Percentiles rank a stretch among this genome's conserved stretches.
Evolutionary conservation across 2,888 invertebrate genomes (phyloP).

Genomic region (Drosophila maculinotata): DNA sequence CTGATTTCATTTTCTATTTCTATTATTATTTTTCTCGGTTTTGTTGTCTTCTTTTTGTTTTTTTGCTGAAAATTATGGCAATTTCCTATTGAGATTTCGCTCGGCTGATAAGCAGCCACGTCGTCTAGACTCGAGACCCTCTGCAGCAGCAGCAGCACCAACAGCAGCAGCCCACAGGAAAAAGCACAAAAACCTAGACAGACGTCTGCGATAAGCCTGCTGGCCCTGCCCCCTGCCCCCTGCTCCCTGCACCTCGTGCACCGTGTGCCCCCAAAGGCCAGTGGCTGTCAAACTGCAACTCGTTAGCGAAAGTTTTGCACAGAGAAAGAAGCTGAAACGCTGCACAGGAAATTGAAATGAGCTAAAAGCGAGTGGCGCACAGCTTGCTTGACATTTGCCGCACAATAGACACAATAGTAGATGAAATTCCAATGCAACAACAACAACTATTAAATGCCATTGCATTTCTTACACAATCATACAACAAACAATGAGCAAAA

Average conservation of each 20-base stretch:
- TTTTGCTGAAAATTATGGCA: slow-evolving; percentile 53
- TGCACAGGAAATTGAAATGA: slow-evolving; percentile 37
- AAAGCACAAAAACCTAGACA: slow-evolving; percentile 49
- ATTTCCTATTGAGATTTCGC: slow-evolving; percentile 71
- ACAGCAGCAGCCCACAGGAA: slow-evolving; percentile 67
- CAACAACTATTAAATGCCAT: slow-evolving; percentile 59
- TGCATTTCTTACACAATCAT: slow-evolving; percentile 45
- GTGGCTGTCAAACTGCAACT: slow-evolving; percentile 55
- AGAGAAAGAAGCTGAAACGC: slow-evolving; percentile 16
- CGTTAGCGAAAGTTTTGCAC: slow-evolving; percentile 55
- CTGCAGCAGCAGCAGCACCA: slow-evolving; percentile 17
- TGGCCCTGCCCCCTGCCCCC: slow-evolving; percentile 6
- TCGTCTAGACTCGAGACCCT: slow-evolving; percentile 62
- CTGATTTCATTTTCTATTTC: slow-evolving; percentile 33
- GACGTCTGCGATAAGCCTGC: slow-evolving; percentile 60
- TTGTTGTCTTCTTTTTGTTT: slow-evolving; percentile 11
- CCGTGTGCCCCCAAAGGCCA: slow-evolving; percentile 20
- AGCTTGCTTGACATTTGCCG: slow-evolving; percentile 56
- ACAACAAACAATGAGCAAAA: slow-evolving; percentile 36
- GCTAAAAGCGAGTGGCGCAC: slow-evolving; percentile 1
- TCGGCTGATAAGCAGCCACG: slow-evolving; percentile 58
- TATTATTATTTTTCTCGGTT: slow-evolving; percentile 18
- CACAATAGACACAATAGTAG: slow-evolving; percentile 48
- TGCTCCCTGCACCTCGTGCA: slow-evolving; percentile 1
- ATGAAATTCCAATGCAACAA: slow-evolving; percentile 28